Evolutionary conservation across 2,888 invertebrate species (phyloP).

Genomic region (Apantesis nais): DNA sequence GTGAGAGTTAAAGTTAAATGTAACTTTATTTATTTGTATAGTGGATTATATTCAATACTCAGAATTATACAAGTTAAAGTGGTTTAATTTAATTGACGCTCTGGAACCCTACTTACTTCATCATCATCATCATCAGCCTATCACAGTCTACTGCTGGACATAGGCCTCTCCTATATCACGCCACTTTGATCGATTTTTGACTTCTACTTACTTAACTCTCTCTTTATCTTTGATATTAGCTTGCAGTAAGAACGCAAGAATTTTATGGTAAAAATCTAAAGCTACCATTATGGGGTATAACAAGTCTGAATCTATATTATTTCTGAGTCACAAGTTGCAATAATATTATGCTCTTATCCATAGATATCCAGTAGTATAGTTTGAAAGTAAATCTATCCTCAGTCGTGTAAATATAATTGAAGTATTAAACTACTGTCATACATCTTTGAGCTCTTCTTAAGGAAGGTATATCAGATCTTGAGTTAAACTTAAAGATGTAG

Average conservation of each 20-base stretch:
- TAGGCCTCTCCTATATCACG: too few relatives aligned
- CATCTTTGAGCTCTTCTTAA: background rate
- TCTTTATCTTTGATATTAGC: background rate
- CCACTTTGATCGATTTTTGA: too few relatives aligned
- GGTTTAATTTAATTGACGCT: background rate
- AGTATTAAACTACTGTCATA: background rate
- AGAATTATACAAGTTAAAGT: background rate
- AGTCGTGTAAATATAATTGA: background rate
- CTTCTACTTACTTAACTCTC: background rate
- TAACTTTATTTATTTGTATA: conserved; percentile 1
- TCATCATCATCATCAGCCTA: too few relatives aligned
- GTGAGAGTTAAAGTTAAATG: background rate
- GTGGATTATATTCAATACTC: background rate
- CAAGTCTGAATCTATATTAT: background rate
- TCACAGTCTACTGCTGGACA: too few relatives aligned
- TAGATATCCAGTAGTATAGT: background rate
- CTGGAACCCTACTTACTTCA: background rate
- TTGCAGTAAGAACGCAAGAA: background rate
- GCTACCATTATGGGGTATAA: background rate
- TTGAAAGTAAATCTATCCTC: background rate
- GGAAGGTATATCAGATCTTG: background rate
- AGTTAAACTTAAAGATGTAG: background rate
- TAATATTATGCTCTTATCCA: background rate
- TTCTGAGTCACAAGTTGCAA: background rate
- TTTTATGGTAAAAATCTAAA: background rate